Evolutionary conservation across 2,888 invertebrate genomes (phyloP), one percentile per base, ranked within the genome.

Genomic region (Lasioglossum malachurum): DNA sequence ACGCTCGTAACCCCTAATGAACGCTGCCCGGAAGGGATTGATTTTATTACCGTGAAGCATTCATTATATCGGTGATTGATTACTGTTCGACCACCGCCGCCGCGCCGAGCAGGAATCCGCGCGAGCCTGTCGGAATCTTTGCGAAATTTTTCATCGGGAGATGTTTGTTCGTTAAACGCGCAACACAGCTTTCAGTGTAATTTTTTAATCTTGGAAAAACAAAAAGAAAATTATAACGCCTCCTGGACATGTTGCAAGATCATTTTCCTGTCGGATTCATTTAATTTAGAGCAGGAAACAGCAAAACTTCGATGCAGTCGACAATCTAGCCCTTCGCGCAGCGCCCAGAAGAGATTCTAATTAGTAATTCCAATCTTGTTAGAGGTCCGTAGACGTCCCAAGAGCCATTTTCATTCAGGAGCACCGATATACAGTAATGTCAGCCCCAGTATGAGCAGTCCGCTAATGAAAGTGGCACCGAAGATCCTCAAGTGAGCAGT

Each of bases 1-100:
- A 73, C 79, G 67, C 72, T 73, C 75, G 77, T 83, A 76, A 44
- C 46, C 38, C 49, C 38, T 82, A 84, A 79, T 84, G 57, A 86
- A 86, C 74, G 69, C 35, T 38, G 19, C 49, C 27, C 14, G 27
- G 44, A 4, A 27, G 49, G 38, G 69, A 83, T 80, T 79, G 83
- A 80, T 83, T 85, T 75, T 75, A 77, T 77, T 75, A 31, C 57
- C 46, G 4, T 14, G 7, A 4, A n/a, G 12, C 49, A 38, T 67
- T 75, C 35, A 31, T n/a, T 41, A 12, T 10, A 35, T 46, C 46
- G n/a, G 23, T 10, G 12, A 72, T 76, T 67, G 44, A 76, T 69
- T 23, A 53, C 49, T 23, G 23, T 53, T 53, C 49, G 49, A 53
- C 23, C 49, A 1, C 31, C 31, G 49, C 19, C 49, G 8, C 23